Evolutionary conservation across 2,797 vertebrate genomes (phyloP).

Genomic region (Hippocampus kuda): DNA sequence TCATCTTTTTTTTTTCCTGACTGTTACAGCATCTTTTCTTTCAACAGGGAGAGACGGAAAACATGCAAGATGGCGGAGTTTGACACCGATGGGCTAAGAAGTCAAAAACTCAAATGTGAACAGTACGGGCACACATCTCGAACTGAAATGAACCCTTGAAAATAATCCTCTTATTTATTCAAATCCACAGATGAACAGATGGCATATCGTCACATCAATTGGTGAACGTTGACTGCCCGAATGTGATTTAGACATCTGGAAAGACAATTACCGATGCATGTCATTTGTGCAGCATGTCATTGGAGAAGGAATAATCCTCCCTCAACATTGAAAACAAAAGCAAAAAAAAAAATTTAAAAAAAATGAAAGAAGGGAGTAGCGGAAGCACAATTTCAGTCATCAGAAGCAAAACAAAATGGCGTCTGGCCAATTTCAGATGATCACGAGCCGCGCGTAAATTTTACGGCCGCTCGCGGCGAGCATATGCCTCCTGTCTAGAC

Average conservation of each 20-base stretch:
- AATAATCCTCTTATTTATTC: neutral
- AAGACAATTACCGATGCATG: neutral
- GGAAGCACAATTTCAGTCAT: neutral
- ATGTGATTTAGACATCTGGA: neutral
- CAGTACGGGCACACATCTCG: too few relatives aligned
- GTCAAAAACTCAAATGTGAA: too few relatives aligned
- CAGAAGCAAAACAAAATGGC: neutral
- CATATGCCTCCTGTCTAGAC: constrained; percentile 1
- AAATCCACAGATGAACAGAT: neutral
- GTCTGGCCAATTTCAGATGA: neutral
- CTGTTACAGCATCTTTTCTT: too few relatives aligned
- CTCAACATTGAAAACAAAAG: neutral
- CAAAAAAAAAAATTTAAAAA: too few relatives aligned
- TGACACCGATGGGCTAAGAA: too few relatives aligned
- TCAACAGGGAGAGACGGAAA: too few relatives aligned
- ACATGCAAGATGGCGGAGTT: too few relatives aligned
- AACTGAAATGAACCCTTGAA: neutral
- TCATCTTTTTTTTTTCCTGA: too few relatives aligned
- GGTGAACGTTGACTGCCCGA: neutral
- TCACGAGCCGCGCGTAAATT: too few relatives aligned
- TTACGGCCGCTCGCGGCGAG: neutral
- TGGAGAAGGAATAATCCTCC: neutral
- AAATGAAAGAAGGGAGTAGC: neutral
- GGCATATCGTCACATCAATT: too few relatives aligned
- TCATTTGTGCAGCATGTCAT: neutral